Conservation (phyloP, 2,888 invertebrate genomes). For the Venustoraphidia nigricollis region DNA sequence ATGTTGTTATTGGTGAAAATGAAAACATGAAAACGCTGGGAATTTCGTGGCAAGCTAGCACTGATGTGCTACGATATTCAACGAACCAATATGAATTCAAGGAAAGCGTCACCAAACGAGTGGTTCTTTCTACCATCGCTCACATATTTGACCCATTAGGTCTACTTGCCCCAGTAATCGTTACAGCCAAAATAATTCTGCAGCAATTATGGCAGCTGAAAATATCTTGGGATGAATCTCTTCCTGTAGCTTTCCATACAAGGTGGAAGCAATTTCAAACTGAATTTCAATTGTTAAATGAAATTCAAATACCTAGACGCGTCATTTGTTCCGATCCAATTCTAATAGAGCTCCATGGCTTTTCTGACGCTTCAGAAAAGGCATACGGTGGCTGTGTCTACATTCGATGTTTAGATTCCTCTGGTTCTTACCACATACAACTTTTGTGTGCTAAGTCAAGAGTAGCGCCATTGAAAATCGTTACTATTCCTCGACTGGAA, state of each 20-base stretch:
- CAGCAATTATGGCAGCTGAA: neutral
- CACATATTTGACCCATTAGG: neutral
- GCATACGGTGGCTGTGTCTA: conserved; percentile 4
- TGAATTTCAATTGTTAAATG: neutral
- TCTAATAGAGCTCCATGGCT: conserved; percentile 3
- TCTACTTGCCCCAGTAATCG: neutral
- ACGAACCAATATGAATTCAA: too few relatives aligned
- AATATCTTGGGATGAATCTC: conserved; percentile 4
- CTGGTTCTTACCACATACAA: neutral
- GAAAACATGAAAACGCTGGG: too few relatives aligned
- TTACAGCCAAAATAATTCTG: neutral
- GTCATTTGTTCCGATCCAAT: neutral
- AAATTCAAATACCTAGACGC: neutral
- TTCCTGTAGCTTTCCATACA: neutral
- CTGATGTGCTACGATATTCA: too few relatives aligned
- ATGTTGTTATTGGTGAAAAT: too few relatives aligned
- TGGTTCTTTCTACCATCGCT: neutral
- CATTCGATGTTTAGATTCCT: neutral
- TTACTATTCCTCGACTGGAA: conserved; percentile 1
- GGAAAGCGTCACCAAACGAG: neutral
- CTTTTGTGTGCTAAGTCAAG: conserved; percentile 3
- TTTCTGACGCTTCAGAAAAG: conserved; percentile 2
- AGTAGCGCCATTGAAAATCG: conserved; percentile 1
- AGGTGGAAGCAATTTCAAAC: neutral
- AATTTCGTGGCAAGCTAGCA: too few relatives aligned